A percentile compares a stretch with the other conserved stretches of the same genome.
phyloP scores from a whole-genome alignment of 2,888 invertebrate genomes.

The Endotricha flammealis region DNA sequence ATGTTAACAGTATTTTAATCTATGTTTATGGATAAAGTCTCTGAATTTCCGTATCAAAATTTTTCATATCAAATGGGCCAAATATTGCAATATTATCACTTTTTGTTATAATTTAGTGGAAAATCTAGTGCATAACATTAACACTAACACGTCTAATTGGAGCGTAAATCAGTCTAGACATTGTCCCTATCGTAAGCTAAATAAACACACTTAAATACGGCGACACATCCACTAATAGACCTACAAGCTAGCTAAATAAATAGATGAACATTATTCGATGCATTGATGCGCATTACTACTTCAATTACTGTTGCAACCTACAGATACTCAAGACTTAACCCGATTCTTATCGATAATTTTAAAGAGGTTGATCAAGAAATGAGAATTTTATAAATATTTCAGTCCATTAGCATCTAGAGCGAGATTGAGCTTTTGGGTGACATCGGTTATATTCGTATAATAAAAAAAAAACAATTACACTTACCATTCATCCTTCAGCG shows the following conservation, averaged over 20 bases:
- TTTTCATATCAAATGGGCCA: constrained; percentile 52
- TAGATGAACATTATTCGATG: constrained; percentile 42
- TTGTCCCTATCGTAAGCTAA: constrained; percentile 62
- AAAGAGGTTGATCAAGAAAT: background rate
- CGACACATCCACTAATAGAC: constrained; percentile 44
- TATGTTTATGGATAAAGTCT: constrained; percentile 32
- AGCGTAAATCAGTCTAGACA: constrained; percentile 73
- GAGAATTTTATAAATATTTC: no score
- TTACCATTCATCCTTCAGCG: no score
- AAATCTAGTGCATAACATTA: constrained; percentile 54
- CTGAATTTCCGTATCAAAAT: constrained; percentile 49
- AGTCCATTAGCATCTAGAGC: no score
- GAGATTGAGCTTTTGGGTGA: no score
- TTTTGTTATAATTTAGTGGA: constrained; percentile 53
- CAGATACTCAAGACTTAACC: background rate
- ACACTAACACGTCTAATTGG: constrained; percentile 61
- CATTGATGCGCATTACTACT: constrained; percentile 27
- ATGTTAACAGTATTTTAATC: constrained; percentile 36
- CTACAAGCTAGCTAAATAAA: constrained; percentile 45
- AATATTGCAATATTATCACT: constrained; percentile 51
- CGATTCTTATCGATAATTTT: background rate
- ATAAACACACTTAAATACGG: constrained; percentile 46
- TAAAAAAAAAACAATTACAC: no score
- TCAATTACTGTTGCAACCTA: constrained; percentile 7
- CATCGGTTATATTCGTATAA: no score